A percentile compares a stretch with the other conserved stretches of the same genome.
Conservation (phyloP, 2,113 vertebrate genomes). For the Clinocottus analis region DNA sequence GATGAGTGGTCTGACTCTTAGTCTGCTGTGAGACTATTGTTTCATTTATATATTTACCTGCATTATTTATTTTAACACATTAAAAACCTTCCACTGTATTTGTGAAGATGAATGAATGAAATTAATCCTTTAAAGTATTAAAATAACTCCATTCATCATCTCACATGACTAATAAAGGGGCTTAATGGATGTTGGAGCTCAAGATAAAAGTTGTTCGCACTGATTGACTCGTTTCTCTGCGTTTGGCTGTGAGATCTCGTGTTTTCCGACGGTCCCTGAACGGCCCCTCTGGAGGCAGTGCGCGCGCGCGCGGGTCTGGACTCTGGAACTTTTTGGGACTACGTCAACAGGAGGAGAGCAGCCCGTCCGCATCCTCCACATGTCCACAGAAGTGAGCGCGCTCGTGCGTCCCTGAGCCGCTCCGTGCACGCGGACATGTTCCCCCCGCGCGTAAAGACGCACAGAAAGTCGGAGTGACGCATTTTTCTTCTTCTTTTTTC, state of each 20-base stretch:
- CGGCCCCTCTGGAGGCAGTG: conserved; percentile 26
- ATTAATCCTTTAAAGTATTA: not conserved
- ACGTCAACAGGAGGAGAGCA: conserved; percentile 63
- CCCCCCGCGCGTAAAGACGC: conserved; percentile 57
- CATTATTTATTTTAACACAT: not conserved
- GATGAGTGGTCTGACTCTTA: not conserved
- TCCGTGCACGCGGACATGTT: too few relatives aligned
- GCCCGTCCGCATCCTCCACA: conserved; percentile 38
- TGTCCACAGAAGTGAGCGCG: not conserved
- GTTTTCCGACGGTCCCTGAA: conserved; percentile 34
- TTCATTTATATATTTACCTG: not conserved
- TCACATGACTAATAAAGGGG: not conserved
- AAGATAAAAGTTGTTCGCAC: not conserved
- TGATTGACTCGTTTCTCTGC: not conserved
- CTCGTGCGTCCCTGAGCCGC: conserved; percentile 1
- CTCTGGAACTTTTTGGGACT: conserved; percentile 43
- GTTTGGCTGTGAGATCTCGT: too few relatives aligned
- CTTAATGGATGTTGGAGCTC: not conserved
- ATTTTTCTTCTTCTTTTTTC: not conserved
- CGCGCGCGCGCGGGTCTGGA: conserved; percentile 49
- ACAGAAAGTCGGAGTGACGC: conserved; percentile 3
- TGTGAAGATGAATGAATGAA: not conserved
- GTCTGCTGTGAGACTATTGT: not conserved
- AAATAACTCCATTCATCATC: not conserved
- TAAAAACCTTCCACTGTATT: not conserved